Evolutionary conservation across 2,797 vertebrate genomes (phyloP), one percentile per base, ranked within the genome.

Genomic region (Acanthornis magna): DNA sequence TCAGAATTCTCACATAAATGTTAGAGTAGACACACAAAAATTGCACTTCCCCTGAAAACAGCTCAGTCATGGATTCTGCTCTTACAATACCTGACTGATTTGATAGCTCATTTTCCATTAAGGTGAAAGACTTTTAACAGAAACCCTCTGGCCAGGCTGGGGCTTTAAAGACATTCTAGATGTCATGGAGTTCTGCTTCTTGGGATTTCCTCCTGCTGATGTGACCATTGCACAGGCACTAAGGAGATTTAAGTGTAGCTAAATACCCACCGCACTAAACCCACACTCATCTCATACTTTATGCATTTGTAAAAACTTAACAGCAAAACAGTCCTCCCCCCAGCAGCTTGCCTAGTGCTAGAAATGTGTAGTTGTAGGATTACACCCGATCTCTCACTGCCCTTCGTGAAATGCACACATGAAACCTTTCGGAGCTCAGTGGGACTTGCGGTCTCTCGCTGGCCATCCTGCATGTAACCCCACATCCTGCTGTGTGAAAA

Each of bases 331-430:
- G 9, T 42, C 32, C 5, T 51, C 27, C 10, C 11, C 17, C 8
- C 12, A 43, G 4, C 0, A 0, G 40, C 22, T 20, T 63, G 23
- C 34, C 25, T 27, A 16, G 15, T 42, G 2, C 45, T 63, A 58
- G 21, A 77, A 63, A 48, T 9, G 17, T 11, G 8, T 23, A 47
- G 23, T 7, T 58, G 34, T 15, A 53, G n/a, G 38, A 21, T 78
- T 48, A 21, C 11, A 34, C 32, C 20, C 38, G 13, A 25, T 43
- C 20, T 66, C 32, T 61, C 54, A 29, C 6, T 51, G 42, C 45
- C 34, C 18, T 34, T 51, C 18, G 5, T 12, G 13, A 77, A 63
- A 68, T 3, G 10, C 4, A 13, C 55, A 38, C 23, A 3, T 11
- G 21, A 67, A 74, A 38, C 40, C n/a, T 40, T 15, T 43, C 67